phyloP scores from a whole-genome alignment of 2,888 invertebrate species.

The Euzetes globulus region DNA sequence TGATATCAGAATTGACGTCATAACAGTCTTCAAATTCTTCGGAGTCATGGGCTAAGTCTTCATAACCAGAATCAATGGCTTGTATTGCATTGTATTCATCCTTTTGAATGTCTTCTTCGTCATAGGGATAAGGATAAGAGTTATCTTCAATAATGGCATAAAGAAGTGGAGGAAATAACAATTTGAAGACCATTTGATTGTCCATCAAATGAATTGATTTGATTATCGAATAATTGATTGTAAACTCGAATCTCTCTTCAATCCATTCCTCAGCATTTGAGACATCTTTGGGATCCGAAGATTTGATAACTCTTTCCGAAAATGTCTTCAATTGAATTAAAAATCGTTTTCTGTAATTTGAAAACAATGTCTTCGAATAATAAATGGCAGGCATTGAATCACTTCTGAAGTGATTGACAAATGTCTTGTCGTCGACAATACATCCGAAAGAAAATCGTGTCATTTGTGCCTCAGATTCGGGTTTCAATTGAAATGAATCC shows the following conservation, averaged over 20 bases:
- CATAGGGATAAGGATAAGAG: background rate
- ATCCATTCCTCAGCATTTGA: background rate
- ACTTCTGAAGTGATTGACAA: slow-evolving; percentile 4
- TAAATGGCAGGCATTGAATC: background rate
- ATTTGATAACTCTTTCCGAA: background rate
- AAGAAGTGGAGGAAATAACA: background rate
- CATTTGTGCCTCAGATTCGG: background rate
- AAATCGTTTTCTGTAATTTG: background rate
- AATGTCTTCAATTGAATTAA: background rate
- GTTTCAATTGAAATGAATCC: background rate
- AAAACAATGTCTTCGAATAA: background rate
- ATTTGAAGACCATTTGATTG: background rate
- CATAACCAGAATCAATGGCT: background rate
- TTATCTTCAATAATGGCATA: background rate
- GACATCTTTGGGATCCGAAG: background rate
- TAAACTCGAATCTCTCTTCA: background rate
- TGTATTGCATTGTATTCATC: background rate
- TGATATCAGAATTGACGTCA: background rate
- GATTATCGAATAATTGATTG: background rate
- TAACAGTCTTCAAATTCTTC: background rate
- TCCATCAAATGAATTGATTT: background rate
- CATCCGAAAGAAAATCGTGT: background rate
- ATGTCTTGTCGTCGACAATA: background rate
- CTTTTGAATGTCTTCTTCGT: background rate
- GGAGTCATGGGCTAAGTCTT: background rate